These are phyloP conservation scores for Xestia sexstrigata DNA, from an alignment of 2,888 invertebrate genomes.

Conservation along the genomic window DNA sequence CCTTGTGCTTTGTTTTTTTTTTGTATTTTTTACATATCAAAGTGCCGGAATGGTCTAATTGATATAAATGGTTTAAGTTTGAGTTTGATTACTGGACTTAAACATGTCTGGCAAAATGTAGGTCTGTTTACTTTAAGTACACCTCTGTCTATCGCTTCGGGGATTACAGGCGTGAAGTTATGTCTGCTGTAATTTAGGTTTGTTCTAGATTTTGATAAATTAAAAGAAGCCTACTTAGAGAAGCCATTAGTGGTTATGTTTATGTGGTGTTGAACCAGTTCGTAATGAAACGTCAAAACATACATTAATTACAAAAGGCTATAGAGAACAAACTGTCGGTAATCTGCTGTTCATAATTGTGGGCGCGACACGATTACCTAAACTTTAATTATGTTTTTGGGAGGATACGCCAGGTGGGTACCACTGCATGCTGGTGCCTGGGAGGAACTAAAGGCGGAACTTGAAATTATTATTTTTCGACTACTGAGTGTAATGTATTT, in stretches of 20 bases:
- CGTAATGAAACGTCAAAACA: slow-evolving; percentile 63
- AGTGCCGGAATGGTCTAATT: too few species aligned
- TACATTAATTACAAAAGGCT: slow-evolving; percentile 58
- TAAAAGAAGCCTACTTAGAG: neutral
- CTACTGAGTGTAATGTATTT: neutral
- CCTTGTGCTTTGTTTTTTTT: too few species aligned
- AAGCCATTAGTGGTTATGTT: neutral
- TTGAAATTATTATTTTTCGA: neutral
- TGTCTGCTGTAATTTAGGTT: neutral
- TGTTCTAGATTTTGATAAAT: neutral
- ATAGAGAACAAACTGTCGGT: slow-evolving; percentile 49
- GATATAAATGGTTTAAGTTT: too few species aligned
- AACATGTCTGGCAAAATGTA: neutral
- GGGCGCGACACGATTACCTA: slow-evolving; percentile 66
- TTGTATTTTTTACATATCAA: too few species aligned
- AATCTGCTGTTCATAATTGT: slow-evolving; percentile 77
- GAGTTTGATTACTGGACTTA: neutral
- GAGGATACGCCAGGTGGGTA: slow-evolving; percentile 69
- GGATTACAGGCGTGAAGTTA: neutral
- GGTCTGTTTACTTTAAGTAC: neutral
- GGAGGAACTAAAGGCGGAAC: slow-evolving; percentile 6
- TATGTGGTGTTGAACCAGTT: neutral
- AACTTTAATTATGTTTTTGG: slow-evolving; percentile 84
- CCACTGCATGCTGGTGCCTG: neutral
- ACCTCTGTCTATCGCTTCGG: neutral